Conservation (phyloP, 1,140 invertebrate genomes). For the Eueides isabella region DNA sequence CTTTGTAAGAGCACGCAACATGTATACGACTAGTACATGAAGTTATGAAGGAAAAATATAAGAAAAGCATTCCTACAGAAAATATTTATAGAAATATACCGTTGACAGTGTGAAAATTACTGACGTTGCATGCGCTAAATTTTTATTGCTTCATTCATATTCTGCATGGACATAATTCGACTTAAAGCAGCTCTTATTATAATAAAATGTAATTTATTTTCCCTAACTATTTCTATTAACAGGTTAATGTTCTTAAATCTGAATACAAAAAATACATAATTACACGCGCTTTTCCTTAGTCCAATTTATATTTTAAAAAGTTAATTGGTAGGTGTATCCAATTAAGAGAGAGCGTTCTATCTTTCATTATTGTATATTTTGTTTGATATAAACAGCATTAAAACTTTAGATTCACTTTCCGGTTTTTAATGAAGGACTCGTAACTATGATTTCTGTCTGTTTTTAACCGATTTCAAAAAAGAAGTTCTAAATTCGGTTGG, state of each 20-base stretch:
- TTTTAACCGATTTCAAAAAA: too few relatives aligned
- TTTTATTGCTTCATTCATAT: constrained; percentile 42
- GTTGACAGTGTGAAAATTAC: constrained; percentile 39
- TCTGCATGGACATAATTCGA: constrained; percentile 35
- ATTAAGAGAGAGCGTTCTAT: constrained; percentile 8
- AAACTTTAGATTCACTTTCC: not conserved
- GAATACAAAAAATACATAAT: constrained; percentile 11
- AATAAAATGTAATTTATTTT: constrained; percentile 29
- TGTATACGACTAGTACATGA: constrained; percentile 10
- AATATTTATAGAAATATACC: constrained; percentile 28
- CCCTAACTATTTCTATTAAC: constrained; percentile 15
- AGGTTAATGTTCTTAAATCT: not conserved
- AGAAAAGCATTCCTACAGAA: constrained; percentile 21
- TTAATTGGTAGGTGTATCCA: constrained; percentile 10
- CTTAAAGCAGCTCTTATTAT: constrained; percentile 26
- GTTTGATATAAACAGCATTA: constrained; percentile 2
- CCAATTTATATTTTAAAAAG: not conserved
- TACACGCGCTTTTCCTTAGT: constrained; percentile 6
- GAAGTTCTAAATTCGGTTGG: too few relatives aligned
- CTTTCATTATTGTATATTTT: constrained; percentile 5
- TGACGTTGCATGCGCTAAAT: constrained; percentile 36
- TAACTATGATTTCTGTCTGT: not conserved
- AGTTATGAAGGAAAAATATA: constrained; percentile 14
- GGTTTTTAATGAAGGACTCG: not conserved
- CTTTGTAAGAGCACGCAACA: not conserved